Evolutionary conservation across 2,888 invertebrate species (phyloP).

Genomic region (Aspidiotus rigidus): DNA sequence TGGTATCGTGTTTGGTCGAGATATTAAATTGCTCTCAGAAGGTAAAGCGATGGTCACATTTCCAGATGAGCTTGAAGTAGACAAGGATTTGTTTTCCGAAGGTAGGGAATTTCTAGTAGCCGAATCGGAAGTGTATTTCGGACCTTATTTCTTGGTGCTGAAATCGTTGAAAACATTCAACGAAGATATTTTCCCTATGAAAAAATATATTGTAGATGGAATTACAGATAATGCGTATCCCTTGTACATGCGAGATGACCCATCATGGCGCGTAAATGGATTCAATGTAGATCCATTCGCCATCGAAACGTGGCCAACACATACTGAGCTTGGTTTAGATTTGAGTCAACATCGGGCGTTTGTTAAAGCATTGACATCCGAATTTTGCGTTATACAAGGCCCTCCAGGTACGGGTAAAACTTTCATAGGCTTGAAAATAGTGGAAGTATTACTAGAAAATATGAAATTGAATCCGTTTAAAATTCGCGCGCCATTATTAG

Average conservation of each 20-base stretch:
- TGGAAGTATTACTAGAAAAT: conserved; percentile 56
- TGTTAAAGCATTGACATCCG: conserved; percentile 56
- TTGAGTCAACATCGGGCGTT: conserved; percentile 58
- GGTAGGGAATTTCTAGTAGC: conserved; percentile 11
- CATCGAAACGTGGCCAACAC: conserved; percentile 35
- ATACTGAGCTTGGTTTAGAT: conserved; percentile 50
- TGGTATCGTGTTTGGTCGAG: conserved; percentile 56
- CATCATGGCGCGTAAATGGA: conserved; percentile 30
- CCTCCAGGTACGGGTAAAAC: conserved; percentile 86
- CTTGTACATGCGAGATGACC: conserved; percentile 41
- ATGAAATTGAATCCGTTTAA: conserved; percentile 1
- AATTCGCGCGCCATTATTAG: conserved; percentile 51
- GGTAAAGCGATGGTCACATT: conserved; percentile 23
- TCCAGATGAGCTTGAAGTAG: not conserved
- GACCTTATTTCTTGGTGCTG: conserved; percentile 67
- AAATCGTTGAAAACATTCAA: conserved; percentile 54
- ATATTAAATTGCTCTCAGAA: conserved; percentile 38
- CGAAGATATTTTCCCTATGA: conserved; percentile 55
- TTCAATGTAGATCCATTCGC: conserved; percentile 23
- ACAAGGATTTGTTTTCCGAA: not conserved
- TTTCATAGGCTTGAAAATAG: conserved; percentile 65
- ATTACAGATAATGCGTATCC: conserved; percentile 42
- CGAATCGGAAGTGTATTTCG: conserved; percentile 70
- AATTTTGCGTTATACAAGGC: conserved; percentile 72
- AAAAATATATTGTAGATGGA: conserved; percentile 55